Percentiles rank a stretch among this genome's conserved stretches.
phyloP scores from a whole-genome alignment of 2,888 invertebrate genomes.

The Luffia ferchaultella region DNA sequence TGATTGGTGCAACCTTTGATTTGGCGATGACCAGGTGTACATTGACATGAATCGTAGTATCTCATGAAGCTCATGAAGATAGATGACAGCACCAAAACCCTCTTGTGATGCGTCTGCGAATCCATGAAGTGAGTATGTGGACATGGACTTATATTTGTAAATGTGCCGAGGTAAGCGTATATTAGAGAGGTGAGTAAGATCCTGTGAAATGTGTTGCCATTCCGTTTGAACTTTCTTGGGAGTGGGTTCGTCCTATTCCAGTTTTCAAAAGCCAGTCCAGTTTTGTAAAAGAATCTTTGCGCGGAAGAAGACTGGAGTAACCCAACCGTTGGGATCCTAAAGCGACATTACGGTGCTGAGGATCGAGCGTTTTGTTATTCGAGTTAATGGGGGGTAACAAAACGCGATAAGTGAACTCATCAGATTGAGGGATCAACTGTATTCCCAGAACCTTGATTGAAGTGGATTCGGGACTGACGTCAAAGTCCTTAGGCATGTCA shows the following conservation, averaged over 20 bases:
- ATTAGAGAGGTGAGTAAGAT: neutral
- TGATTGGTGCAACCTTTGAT: too few species aligned
- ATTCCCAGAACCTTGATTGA: slow-evolving; percentile 7
- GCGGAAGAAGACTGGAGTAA: neutral
- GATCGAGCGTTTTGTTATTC: neutral
- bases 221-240: too few species aligned
- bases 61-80: too few species aligned
- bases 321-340: neutral
- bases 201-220: too few species aligned
- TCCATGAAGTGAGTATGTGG: neutral
- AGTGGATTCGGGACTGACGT: neutral
- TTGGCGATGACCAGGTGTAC: slow-evolving; percentile 4
- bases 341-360: neutral
- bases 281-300: neutral
- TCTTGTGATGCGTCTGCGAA: slow-evolving; percentile 1
- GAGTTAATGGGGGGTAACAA: neutral
- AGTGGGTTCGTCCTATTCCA: neutral
- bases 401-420: slow-evolving; percentile 2
- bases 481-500: slow-evolving; percentile 2
- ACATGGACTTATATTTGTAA: too few species aligned
- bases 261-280: neutral
- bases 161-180: neutral
- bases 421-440: slow-evolving; percentile 6
- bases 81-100: neutral
- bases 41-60: neutral